These are phyloP conservation scores for Leptodactylus fuscus DNA, from an alignment of 2,113 vertebrate genomes.

Conservation along the genomic window DNA sequence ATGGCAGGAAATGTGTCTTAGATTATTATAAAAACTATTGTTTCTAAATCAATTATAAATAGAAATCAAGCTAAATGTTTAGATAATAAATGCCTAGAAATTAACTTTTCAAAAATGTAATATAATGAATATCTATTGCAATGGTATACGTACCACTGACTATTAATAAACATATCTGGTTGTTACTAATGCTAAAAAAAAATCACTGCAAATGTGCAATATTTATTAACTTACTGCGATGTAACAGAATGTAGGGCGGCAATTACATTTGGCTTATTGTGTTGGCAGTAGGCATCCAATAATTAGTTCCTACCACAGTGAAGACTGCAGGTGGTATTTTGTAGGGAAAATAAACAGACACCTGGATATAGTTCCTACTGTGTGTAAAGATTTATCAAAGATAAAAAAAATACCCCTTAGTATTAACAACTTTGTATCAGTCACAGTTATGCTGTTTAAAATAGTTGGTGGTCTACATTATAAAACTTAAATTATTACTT, in stretches of 20 bases:
- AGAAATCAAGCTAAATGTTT: background rate
- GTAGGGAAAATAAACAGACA: background rate
- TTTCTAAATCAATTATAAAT: background rate
- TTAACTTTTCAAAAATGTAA: background rate
- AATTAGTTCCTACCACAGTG: background rate
- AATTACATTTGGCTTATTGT: constrained; percentile 21
- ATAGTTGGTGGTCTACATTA: no score
- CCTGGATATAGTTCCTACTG: background rate
- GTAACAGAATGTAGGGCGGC: background rate
- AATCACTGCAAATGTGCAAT: background rate
- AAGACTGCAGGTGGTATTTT: background rate
- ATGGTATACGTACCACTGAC: background rate
- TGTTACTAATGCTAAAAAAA: background rate
- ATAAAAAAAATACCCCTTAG: background rate
- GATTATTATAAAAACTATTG: background rate
- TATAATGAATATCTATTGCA: background rate
- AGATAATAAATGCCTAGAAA: background rate
- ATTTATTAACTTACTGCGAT: background rate
- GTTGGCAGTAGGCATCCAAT: constrained; percentile 4
- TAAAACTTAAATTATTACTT: no score
- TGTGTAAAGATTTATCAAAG: background rate
- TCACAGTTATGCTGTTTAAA: no score
- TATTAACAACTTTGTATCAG: background rate
- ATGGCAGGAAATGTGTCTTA: background rate
- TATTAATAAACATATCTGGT: background rate